These are phyloP conservation scores for Elephas maximus DNA, from an alignment of 2,113 vertebrate genomes.

Conservation along the genomic window DNA sequence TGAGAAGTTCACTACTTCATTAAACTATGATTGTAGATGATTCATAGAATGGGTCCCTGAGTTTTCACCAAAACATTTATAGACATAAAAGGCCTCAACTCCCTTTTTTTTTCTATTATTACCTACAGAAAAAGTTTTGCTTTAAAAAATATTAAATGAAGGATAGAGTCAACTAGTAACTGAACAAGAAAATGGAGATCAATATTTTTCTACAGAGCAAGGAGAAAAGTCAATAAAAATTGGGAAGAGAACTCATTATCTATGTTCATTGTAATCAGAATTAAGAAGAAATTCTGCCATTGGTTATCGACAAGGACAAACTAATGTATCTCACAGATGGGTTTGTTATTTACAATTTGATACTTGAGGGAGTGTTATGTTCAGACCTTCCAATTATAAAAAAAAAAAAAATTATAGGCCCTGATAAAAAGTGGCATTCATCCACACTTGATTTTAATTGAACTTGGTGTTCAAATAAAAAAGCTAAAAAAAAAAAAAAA, in stretches of 20 bases:
- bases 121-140: slow-evolving; percentile 2
- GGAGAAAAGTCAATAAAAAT: slow-evolving; percentile 69
- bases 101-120: not conserved
- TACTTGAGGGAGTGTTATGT: slow-evolving; percentile 24
- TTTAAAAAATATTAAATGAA: slow-evolving; percentile 60
- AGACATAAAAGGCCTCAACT: not conserved
- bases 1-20: not conserved
- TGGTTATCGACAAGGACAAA: slow-evolving; percentile 65
- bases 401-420: not conserved
- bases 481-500: not conserved
- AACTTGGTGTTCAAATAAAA: slow-evolving; percentile 53
- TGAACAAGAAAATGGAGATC: slow-evolving; percentile 60
- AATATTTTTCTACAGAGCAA: slow-evolving; percentile 56
- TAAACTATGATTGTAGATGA: not conserved
- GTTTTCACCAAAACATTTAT: not conserved
- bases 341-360: slow-evolving; percentile 62
- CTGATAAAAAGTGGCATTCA: not conserved
- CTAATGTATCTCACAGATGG: slow-evolving; percentile 17
- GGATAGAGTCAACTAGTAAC: slow-evolving; percentile 62
- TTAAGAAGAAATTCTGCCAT: slow-evolving; percentile 61
- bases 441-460: slow-evolving; percentile 57
- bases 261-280: slow-evolving; percentile 54
- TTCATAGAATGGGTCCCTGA: not conserved
- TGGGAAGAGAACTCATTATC: slow-evolving; percentile 66
- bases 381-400: slow-evolving; percentile 17